A percentile compares a stretch with the other conserved stretches of the same genome.
phyloP scores from a whole-genome alignment of 2,113 vertebrate species.

The Setophaga kirtlandii region DNA sequence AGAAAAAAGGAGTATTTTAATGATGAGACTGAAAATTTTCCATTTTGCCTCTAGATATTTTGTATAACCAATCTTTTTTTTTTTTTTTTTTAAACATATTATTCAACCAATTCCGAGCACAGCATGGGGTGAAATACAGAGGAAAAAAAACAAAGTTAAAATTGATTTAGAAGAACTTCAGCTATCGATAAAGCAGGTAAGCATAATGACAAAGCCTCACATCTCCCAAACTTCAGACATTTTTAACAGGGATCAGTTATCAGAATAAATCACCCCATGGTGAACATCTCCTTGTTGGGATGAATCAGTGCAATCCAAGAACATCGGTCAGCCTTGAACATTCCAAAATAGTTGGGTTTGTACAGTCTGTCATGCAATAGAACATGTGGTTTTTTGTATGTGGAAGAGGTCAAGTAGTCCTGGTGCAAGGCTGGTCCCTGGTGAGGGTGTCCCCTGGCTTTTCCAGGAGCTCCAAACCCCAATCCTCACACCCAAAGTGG shows the following conservation, averaged over 20 bases:
- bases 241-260: background rate
- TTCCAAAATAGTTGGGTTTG: background rate
- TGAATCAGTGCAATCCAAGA: background rate
- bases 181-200: background rate
- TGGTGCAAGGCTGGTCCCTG: background rate
- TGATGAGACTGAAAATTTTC: background rate
- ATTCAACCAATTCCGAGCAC: background rate
- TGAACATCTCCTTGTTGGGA: background rate
- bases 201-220: background rate
- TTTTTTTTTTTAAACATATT: background rate
- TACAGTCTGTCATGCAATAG: background rate
- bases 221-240: background rate
- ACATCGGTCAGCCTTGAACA: background rate
- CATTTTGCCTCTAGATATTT: background rate
- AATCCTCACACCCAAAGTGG: background rate
- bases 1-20: background rate
- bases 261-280: background rate
- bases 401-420: background rate
- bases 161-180: background rate
- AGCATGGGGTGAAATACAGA: background rate
- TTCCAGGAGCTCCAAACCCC: background rate
- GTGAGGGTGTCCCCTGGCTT: background rate
- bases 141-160: background rate
- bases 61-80: background rate
- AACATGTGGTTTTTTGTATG: background rate